Conservation (phyloP, 2,888 invertebrate species). For the Cantharis lateralis region DNA sequence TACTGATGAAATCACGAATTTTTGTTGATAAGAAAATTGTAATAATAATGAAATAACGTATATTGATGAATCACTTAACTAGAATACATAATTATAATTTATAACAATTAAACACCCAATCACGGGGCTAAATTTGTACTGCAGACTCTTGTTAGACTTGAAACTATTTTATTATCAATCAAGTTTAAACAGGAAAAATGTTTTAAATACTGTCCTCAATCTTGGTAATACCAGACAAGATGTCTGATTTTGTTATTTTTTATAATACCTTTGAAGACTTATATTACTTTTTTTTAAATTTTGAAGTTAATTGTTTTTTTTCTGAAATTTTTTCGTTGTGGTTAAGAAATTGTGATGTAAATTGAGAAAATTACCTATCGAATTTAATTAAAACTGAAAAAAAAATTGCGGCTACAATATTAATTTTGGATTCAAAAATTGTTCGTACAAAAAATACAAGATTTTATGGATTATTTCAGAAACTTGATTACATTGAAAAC, state of each 20-base stretch:
- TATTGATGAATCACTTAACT: background rate
- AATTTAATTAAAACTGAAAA: background rate
- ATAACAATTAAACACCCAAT: no score
- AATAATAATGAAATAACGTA: background rate
- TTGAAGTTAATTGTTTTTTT: no score
- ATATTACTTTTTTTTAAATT: no score
- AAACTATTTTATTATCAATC: background rate
- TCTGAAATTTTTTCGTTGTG: no score
- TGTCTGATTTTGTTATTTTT: background rate
- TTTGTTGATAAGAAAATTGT: background rate
- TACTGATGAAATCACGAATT: background rate
- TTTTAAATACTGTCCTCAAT: background rate
- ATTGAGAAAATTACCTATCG: background rate
- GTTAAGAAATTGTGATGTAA: background rate
- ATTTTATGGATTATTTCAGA: no score
- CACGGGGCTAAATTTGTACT: background rate
- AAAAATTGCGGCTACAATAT: background rate
- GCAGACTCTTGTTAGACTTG: background rate
- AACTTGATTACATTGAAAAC: background rate
- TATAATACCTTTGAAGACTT: background rate
- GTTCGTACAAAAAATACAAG: no score
- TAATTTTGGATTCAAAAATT: background rate
- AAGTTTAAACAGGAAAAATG: background rate
- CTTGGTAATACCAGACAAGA: background rate
- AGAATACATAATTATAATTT: background rate